These are phyloP conservation scores for Bubalus kerabau DNA, from an alignment of 2,113 vertebrate species.

Conservation along the genomic window DNA sequence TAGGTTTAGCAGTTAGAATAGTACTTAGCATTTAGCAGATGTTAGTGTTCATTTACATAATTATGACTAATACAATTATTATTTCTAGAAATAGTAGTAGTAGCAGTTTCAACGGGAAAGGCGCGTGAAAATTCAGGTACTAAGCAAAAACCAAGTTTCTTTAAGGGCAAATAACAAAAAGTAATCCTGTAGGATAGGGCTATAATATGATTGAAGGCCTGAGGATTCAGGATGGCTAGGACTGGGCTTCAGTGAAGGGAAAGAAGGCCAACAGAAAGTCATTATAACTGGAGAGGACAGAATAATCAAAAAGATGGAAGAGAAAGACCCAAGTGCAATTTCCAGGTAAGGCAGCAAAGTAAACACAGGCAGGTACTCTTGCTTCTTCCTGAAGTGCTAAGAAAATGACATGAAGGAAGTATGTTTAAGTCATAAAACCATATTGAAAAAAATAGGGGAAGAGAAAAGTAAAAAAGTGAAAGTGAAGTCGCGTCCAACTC, in stretches of 20 bases:
- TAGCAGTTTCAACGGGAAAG: neutral
- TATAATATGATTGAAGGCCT: neutral
- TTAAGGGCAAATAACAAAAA: neutral
- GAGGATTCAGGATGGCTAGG: neutral
- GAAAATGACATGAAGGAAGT: neutral
- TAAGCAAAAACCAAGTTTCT: neutral
- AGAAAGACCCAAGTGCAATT: neutral
- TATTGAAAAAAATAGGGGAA: neutral
- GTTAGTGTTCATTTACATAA: neutral
- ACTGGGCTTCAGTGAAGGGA: neutral
- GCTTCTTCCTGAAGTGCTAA: neutral
- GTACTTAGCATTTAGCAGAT: neutral
- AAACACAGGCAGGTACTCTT: neutral
- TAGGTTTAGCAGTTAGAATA: neutral
- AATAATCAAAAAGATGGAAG: neutral
- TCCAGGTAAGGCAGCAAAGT: neutral
- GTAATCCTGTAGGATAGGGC: neutral
- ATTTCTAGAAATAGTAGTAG: neutral
- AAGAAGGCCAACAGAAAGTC: neutral
- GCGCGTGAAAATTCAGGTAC: neutral
- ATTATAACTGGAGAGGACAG: neutral
- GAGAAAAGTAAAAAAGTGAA: too few relatives aligned
- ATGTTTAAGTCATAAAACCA: neutral
- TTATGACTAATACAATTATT: neutral
- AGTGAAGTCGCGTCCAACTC: too few relatives aligned